These are phyloP conservation scores for Lonchura striata DNA, from an alignment of 2,113 vertebrate genomes.

Conservation along the genomic window DNA sequence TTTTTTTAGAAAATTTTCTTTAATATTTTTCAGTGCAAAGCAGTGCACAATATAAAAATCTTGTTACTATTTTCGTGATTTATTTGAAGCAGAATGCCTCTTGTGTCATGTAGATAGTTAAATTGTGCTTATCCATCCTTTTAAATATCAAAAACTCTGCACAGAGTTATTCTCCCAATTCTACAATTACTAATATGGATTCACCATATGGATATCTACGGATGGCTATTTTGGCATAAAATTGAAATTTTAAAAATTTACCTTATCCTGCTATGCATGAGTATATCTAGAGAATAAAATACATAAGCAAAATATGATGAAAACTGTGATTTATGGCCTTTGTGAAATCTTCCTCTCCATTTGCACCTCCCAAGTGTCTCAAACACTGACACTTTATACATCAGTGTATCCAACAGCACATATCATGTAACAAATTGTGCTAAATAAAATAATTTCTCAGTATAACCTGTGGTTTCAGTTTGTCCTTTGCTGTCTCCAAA, in stretches of 20 bases:
- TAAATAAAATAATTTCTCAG: background rate
- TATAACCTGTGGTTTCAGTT: background rate
- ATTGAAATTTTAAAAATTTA: background rate
- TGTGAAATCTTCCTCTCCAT: background rate
- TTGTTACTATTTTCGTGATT: background rate
- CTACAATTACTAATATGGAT: background rate
- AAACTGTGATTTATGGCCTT: background rate
- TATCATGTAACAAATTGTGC: background rate
- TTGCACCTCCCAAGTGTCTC: background rate
- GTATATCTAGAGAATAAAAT: background rate
- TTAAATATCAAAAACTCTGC: background rate
- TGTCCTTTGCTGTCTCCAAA: background rate
- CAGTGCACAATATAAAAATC: background rate
- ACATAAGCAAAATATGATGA: background rate
- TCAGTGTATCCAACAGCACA: background rate
- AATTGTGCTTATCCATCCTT: background rate
- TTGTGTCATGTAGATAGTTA: background rate
- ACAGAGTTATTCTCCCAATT: background rate
- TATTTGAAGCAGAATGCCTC: background rate
- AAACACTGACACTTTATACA: background rate
- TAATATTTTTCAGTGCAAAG: background rate
- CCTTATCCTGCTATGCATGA: background rate
- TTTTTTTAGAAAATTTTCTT: background rate
- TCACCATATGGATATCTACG: background rate
- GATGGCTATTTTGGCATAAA: background rate